phyloP scores from a whole-genome alignment of 2,797 vertebrate genomes.

The Anisognathus igniventris region DNA sequence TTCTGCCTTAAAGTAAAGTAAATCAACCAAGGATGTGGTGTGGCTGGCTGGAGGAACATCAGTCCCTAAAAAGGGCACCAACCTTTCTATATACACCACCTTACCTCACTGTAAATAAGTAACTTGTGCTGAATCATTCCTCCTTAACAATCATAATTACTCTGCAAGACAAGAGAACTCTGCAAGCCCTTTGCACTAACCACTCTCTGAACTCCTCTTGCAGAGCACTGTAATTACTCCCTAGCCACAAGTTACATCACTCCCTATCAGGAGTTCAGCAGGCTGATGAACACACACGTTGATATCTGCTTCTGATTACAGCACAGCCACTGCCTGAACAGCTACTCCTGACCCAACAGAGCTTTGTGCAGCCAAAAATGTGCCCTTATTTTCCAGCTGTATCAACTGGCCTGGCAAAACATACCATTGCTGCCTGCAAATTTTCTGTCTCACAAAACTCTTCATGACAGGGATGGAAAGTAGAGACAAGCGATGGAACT shows the following conservation, averaged over 20 bases:
- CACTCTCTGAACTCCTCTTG: constrained; percentile 14
- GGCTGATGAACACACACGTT: not conserved
- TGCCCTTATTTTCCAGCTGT: not conserved
- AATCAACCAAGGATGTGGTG: not conserved
- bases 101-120: constrained; percentile 3
- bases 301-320: constrained; percentile 28
- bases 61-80: not conserved
- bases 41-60: not conserved
- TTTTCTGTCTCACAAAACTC: not conserved
- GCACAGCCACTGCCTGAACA: not conserved
- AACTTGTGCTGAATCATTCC: not conserved
- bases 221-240: constrained; percentile 30
- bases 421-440: not conserved
- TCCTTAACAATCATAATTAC: not conserved
- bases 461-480: not conserved
- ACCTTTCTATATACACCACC: not conserved
- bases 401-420: not conserved
- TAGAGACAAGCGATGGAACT: not conserved
- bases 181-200: constrained; percentile 2
- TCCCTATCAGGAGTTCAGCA: not conserved
- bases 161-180: constrained; percentile 16
- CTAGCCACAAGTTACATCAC: constrained; percentile 30
- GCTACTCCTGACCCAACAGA: not conserved
- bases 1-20: not conserved
- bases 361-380: not conserved